Base-by-base conservation (phyloP, 1,140 invertebrate genomes). In the Eupristina koningsbergeri region DNA sequence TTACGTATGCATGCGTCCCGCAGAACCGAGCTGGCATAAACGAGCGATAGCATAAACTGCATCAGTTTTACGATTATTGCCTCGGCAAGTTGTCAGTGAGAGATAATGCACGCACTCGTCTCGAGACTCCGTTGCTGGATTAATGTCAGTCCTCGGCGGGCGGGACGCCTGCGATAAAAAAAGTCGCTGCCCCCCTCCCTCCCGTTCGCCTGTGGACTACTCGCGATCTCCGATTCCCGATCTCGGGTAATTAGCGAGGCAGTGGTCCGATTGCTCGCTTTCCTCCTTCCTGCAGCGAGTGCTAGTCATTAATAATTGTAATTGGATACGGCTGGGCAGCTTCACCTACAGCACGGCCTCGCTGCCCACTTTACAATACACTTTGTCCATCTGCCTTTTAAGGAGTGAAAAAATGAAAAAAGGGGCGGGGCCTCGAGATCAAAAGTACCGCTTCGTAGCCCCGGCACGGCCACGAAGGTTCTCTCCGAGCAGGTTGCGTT, bases 311-410 rank as follows among this genome's bases (percentile, higher is more conserved):
- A 92, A 92, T 92, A 92, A 92, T 92, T 92, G 91, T 92, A 92
- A 92, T 92, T 92, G 91, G 91, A 92, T 91, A 92, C 90, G 91
- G 91, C 90, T 91, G 90, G 89, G 90, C 91, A 92, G 91, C 91
- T 91, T 92, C 91, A 91, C 91, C 91, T 92, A 92, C 91, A 91
- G 90, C 90, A 88, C 89, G 89, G 87, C 88, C 89, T 87, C 88
- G 91, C 91, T 92, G 91, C 91, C 91, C 91, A 92, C 92, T 92
- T 92, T 92, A 92, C 92, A 92, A 92, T 92, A 92, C 91, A 92
- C 91, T 92, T 92, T 92, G 91, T 92, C 92, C 92, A 92, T 92
- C 92, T 92, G 91, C 92, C 92, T 92, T 92, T 92, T 92, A 92
- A 92, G 91, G 92, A 92, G 91, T 91, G 91, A 92, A 92, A 92